Conservation (phyloP, 2,113 vertebrate species). For the Melanostigma gelatinosum region DNA sequence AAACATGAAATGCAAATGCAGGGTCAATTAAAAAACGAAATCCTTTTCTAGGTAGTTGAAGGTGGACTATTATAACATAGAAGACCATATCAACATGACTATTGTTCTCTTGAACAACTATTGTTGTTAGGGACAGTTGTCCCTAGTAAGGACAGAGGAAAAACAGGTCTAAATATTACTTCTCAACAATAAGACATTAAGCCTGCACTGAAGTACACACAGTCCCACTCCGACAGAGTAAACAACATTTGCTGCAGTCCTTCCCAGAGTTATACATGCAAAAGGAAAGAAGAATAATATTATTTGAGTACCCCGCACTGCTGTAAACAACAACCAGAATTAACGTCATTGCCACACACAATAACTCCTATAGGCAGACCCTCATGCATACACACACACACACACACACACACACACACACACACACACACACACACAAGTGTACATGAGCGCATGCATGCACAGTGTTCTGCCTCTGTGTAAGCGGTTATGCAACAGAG, state of each 20-base stretch:
- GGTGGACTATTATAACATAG: not conserved
- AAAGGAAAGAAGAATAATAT: conserved; percentile 31
- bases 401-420: conserved; percentile 3
- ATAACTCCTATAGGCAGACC: conserved; percentile 19
- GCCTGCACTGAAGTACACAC: not conserved
- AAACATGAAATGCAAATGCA: not conserved
- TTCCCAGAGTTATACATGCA: not conserved
- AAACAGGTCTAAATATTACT: not conserved
- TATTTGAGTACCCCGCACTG: conserved; percentile 29
- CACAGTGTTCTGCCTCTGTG: conserved; percentile 23
- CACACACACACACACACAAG: not conserved
- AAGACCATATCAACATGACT: not conserved
- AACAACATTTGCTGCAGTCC: conserved; percentile 11
- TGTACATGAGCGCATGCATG: not conserved
- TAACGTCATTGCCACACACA: conserved; percentile 17
- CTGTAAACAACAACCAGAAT: conserved; percentile 56
- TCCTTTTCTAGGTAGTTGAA: not conserved
- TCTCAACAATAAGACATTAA: not conserved
- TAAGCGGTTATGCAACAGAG: conserved; percentile 62
- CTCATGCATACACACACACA: not conserved
- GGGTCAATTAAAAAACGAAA: not conserved
- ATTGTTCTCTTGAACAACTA: not conserved
- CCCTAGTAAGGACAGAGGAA: not conserved
- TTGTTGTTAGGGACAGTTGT: not conserved
- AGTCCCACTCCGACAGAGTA: not conserved